Conservation (phyloP, 2,113 vertebrate genomes). For the Astur gentilis region DNA sequence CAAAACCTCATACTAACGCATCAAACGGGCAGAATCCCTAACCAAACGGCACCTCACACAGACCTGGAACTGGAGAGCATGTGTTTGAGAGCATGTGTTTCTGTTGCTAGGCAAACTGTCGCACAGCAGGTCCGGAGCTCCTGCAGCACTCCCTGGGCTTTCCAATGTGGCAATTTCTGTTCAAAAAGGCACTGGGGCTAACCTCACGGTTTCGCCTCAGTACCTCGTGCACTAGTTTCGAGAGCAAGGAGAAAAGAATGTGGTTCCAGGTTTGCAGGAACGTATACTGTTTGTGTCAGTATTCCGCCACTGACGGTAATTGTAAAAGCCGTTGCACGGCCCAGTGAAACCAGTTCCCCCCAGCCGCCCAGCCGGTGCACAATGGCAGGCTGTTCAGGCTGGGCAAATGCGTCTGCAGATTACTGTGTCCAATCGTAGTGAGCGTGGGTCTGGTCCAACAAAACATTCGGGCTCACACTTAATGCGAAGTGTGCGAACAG, state of each 20-base stretch:
- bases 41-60: background rate
- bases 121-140: background rate
- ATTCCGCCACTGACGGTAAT: background rate
- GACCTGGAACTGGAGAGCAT: background rate
- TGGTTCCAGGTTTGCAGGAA: background rate
- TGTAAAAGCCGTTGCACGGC: background rate
- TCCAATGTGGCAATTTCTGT: background rate
- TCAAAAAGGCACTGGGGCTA: background rate
- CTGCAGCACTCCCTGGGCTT: background rate
- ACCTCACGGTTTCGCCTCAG: background rate
- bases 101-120: background rate
- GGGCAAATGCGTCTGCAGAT: background rate
- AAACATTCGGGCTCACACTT: background rate
- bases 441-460: background rate
- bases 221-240: fast-evolving
- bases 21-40: background rate
- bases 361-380: fast-evolving
- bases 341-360: background rate
- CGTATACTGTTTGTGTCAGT: fast-evolving
- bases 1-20: background rate
- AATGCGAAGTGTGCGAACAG: background rate
- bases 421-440: fast-evolving
- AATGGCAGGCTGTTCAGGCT: background rate
- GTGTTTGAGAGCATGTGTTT: background rate
- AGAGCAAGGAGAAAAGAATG: background rate